Base-by-base conservation (phyloP, 2,113 vertebrate species). In the Urocitellus parryii region DNA sequence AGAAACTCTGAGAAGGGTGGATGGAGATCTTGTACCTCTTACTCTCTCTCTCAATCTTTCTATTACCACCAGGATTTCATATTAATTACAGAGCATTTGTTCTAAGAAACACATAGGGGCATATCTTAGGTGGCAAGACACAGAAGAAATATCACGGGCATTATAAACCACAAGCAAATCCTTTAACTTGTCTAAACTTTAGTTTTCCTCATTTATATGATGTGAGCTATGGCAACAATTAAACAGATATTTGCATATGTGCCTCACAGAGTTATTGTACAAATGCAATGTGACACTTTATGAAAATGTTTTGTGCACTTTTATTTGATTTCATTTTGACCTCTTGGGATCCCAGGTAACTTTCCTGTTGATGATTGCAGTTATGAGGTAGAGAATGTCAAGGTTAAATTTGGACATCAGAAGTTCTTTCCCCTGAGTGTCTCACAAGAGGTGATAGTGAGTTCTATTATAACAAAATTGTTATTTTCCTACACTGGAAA, bases 321-420 rank as follows among this genome's bases (percentile, higher is more conserved):
- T 9, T 24, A 8, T 25, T 83, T 67, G 2, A 0, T 48, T 32
- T 77, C 51, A 24, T 72, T 89, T 85, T 73, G 24, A 53, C 0
- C 16, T 96, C 3, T 51, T 63, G 58, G 32, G 8, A 96, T 12
- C 8, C 13, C 22, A 68, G 16, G 32, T 93, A 86, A 77, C 29
- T 91, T 92, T 70, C 25, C 68, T 51, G 27, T n/a, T 82, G 58
- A 16, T 74, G 39, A 90, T 73, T 32, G 2, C 17, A 39, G 29
- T 51, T 90, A 29, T 61, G 65, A 96, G 32, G 17, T 85, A 88
- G 74, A 96, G 17, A 85, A 92, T 61, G 8, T 68, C 56, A 80
- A 85, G n/a, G 65, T 82, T 89, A 74, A 68, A 9, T 84, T 27
- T 58, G 29, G 12, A 20, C 29, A 77, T 82, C 5, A 65, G 25